phyloP scores from a whole-genome alignment of 2,888 invertebrate genomes.

The Agrilus mali region DNA sequence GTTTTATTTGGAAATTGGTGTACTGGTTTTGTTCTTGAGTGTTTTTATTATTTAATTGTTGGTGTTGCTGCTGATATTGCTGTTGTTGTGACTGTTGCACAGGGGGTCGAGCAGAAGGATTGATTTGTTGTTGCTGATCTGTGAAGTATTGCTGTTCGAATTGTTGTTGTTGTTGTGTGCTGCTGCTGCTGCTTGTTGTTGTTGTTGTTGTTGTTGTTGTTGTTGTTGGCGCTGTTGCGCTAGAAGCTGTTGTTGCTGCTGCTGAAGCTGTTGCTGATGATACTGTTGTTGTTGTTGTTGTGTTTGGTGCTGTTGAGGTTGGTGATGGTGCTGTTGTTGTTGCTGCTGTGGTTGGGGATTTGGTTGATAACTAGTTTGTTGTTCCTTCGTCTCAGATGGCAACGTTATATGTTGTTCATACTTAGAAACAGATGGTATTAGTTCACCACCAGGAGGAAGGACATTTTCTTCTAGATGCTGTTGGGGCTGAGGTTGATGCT shows the following conservation, averaged over 20 bases:
- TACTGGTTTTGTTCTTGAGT: slow-evolving; percentile 6
- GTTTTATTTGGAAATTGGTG: background rate
- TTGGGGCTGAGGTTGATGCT: slow-evolving; percentile 12
- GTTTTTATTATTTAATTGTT: slow-evolving; percentile 2
- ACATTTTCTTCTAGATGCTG: slow-evolving; percentile 37
- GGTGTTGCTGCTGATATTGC: slow-evolving; percentile 9
- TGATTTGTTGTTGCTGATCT: slow-evolving; percentile 29
- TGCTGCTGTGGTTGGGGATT: slow-evolving; percentile 8
- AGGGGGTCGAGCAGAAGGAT: slow-evolving; percentile 25
- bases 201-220: slow-evolving; percentile 3
- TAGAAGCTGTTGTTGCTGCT: slow-evolving; percentile 11
- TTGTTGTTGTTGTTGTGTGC: slow-evolving; percentile 15
- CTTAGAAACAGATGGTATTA: slow-evolving; percentile 65
- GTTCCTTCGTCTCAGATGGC: slow-evolving; percentile 20
- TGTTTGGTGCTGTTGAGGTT: slow-evolving; percentile 4
- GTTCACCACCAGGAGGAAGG: slow-evolving; percentile 55
- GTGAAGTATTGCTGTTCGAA: slow-evolving; percentile 20
- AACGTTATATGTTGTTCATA: slow-evolving; percentile 65
- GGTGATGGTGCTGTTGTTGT: slow-evolving; percentile 10
- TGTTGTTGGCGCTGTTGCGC: slow-evolving; percentile 6
- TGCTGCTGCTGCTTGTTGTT: slow-evolving; percentile 10
- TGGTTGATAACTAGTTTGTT: slow-evolving; percentile 4
- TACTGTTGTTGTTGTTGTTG: slow-evolving; percentile 7
- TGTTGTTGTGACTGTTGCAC: slow-evolving; percentile 19
- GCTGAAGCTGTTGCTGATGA: slow-evolving; percentile 8